These are phyloP conservation scores for Upupa epops DNA, from an alignment of 2,113 vertebrate genomes.

Conservation along the genomic window DNA sequence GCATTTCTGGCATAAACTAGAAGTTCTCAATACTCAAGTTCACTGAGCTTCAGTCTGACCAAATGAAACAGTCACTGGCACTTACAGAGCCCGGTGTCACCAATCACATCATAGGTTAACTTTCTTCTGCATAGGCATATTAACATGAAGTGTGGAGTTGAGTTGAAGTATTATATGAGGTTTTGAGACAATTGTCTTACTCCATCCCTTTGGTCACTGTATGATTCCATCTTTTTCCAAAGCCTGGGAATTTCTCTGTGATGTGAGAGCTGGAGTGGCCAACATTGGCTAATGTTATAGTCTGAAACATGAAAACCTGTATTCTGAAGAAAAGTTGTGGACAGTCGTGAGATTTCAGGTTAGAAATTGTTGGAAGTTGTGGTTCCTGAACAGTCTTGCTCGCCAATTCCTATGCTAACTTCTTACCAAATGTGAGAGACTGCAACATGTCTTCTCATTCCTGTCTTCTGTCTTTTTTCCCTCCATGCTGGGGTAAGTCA, in stretches of 20 bases:
- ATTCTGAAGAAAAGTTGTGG: neutral
- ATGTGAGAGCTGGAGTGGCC: neutral
- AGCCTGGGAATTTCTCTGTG: neutral
- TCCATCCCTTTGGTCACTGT: neutral
- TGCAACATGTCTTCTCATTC: neutral
- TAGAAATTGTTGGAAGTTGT: neutral
- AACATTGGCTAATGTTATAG: accelerated
- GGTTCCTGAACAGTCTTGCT: neutral
- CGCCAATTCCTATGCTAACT: neutral
- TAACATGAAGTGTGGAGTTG: neutral
- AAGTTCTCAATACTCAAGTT: neutral
- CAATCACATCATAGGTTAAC: neutral
- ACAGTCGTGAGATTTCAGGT: neutral
- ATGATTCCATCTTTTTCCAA: neutral
- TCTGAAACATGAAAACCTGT: neutral
- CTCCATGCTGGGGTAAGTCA: neutral
- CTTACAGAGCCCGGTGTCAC: neutral
- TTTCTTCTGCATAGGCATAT: neutral
- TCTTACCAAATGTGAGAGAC: accelerated
- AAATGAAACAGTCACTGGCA: neutral
- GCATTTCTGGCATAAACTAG: neutral
- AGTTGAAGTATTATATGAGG: neutral
- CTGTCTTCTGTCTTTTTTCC: neutral
- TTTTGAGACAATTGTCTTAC: neutral
- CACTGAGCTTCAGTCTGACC: neutral